phyloP scores from a whole-genome alignment of 2,113 vertebrate species.

The human region DNA sequence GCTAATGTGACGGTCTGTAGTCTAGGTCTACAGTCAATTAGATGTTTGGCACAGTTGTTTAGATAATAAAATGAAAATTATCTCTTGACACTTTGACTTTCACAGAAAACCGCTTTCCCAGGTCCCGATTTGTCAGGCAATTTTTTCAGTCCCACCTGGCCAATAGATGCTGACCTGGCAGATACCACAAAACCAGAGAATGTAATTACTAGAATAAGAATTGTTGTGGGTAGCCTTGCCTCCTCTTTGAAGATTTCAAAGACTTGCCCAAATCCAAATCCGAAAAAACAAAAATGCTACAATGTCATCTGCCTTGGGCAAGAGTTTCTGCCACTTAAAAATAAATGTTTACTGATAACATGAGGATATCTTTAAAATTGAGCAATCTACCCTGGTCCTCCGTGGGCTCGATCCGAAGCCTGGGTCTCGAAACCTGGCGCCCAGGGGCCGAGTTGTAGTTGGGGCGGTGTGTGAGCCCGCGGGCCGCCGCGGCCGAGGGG shows the following conservation, averaged over 20 bases:
- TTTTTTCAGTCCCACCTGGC: background rate
- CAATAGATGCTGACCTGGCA: background rate
- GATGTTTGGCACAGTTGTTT: background rate
- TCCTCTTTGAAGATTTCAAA: background rate
- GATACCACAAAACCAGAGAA: background rate
- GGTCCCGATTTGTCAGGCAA: background rate
- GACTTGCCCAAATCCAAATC: constrained; percentile 13
- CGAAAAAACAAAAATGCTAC: background rate
- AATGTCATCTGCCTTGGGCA: background rate
- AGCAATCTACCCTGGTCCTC: background rate
- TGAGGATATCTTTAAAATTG: constrained; percentile 21
- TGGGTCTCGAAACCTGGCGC: background rate
- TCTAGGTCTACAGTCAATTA: background rate
- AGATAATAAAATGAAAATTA: background rate
- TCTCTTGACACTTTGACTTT: background rate
- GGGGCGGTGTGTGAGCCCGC: background rate
- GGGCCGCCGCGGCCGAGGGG: background rate
- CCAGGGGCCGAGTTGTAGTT: background rate
- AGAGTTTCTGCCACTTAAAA: background rate
- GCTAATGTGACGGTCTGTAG: background rate
- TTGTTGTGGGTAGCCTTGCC: constrained; percentile 25
- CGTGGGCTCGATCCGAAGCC: background rate
- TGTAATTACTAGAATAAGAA: constrained; percentile 33
- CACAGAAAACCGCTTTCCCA: background rate
- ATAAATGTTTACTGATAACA: constrained; percentile 33